Percentiles rank a stretch among this genome's conserved stretches.
Evolutionary conservation across 2,888 invertebrate species (phyloP).

Genomic region (Idaea straminata): DNA sequence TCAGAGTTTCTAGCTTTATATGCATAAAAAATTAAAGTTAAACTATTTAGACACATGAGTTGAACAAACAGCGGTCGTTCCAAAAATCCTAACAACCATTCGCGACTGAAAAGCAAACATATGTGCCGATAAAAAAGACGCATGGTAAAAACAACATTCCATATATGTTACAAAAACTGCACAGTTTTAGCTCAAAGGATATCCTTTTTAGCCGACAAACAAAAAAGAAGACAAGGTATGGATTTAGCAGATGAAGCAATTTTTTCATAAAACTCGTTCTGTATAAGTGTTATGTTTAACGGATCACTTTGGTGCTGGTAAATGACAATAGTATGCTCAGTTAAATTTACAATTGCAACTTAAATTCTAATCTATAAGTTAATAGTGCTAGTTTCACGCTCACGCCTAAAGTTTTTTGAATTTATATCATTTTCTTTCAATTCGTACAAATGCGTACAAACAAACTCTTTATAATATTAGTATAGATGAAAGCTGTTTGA

Average conservation of each 20-base stretch:
- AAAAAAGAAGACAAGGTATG: not conserved
- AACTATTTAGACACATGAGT: not conserved
- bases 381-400: too few relatives aligned
- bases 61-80: not conserved
- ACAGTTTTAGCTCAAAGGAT: not conserved
- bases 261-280: not conserved
- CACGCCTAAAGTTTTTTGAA: too few relatives aligned
- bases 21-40: not conserved
- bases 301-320: not conserved
- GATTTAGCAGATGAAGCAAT: not conserved
- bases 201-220: not conserved
- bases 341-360: too few relatives aligned
- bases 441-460: too few relatives aligned
- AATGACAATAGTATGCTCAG: too few relatives aligned
- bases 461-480: too few relatives aligned
- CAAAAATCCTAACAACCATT: not conserved
- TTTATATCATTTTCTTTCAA: too few relatives aligned
- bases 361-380: too few relatives aligned
- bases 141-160: not conserved
- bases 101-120: not conserved
- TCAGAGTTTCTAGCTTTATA: too few relatives aligned
- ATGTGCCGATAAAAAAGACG: slow-evolving; percentile 1
- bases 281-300: not conserved
- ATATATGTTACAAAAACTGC: not conserved
- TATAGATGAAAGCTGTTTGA: too few relatives aligned